Percentiles rank a stretch among this genome's conserved stretches.
Conservation (phyloP, 2,888 invertebrate species). For the Macrosoma leucophasiata region DNA sequence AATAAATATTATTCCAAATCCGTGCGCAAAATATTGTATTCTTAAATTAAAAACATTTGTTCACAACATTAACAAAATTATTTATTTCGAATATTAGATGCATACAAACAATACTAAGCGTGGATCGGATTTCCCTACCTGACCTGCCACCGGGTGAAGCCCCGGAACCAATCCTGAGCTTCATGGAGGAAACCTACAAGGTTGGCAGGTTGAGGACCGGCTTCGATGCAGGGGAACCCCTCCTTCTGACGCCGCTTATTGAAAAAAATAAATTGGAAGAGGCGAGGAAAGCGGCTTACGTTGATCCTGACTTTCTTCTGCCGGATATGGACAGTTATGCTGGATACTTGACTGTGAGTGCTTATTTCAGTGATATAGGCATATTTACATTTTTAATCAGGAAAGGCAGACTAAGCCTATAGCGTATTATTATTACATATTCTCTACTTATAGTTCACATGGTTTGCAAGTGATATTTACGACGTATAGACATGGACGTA, state of each 20-base stretch:
- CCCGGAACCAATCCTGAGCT: constrained; percentile 59
- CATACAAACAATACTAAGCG: constrained; percentile 28
- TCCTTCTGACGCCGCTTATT: constrained; percentile 74
- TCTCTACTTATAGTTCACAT: too few relatives aligned
- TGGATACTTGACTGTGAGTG: constrained; percentile 61
- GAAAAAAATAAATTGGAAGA: constrained; percentile 67
- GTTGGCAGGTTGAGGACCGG: constrained; percentile 37
- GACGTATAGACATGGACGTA: too few relatives aligned
- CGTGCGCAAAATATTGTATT: too few relatives aligned
- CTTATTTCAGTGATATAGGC: too few relatives aligned
- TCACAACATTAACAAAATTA: too few relatives aligned
- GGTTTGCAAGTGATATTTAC: too few relatives aligned
- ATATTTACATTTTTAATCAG: too few relatives aligned
- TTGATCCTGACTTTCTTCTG: constrained; percentile 51
- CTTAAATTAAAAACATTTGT: too few relatives aligned
- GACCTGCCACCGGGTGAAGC: constrained; percentile 63
- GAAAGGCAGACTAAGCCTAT: too few relatives aligned
- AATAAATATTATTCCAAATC: too few relatives aligned
- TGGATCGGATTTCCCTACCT: constrained; percentile 44
- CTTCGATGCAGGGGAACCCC: constrained; percentile 62
- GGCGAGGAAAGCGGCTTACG: constrained; percentile 62
- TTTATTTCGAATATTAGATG: too few relatives aligned
- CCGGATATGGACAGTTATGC: constrained; percentile 69
- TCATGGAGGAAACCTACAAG: constrained; percentile 58
- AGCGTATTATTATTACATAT: too few relatives aligned